Evolutionary conservation across 2,888 invertebrate genomes (phyloP), one percentile per base, ranked within the genome.

Genomic region (Andrena dorsata): DNA sequence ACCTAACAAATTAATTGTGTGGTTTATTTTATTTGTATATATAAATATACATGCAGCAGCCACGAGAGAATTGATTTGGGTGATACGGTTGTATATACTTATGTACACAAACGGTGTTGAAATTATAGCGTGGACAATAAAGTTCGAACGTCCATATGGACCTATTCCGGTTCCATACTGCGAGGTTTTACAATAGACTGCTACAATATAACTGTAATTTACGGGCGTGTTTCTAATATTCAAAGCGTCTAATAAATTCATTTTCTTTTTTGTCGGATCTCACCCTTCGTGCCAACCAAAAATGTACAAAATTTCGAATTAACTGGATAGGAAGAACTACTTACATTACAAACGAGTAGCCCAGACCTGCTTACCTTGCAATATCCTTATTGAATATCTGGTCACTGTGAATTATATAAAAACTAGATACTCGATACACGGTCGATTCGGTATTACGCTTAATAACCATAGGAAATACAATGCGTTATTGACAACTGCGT

Each of bases 31-130:
- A 91, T 90, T 89, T 82, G 79, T 90, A 90, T 90, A 86, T 91
- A 90, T 91, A 90, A 89, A 92, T 90, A 90, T 90, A 92, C 90
- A 91, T 90, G 88, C 85, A 91, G 89, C 88, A 89, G 86, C 90
- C 88, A 81, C 81, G 76, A 75, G 66, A 80, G 77, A 86, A 82
- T 84, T 76, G 76, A 77, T 65, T 78, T 0, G 56, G 82, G 73
- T 72, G 64, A 70, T 70, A 76, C 60, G 58, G 68, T 28, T 80
- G 60, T 80, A 83, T 76, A 80, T 70, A 76, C 56, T 76, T 84
- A 85, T 82, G 28, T 86, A 85, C 83, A 88, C 51, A 83, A 53
- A 64, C 51, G 49, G 69, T 69, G 58, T 60, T 76, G 74, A 76
- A 82, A 76, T 79, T 61, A 65, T 47, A 76, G 2, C 53, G 72